Percentiles rank a stretch among this genome's conserved stretches.
These are phyloP conservation scores for Cydia fagiglandana DNA, from an alignment of 1,140 invertebrate species.

Conservation along the genomic window DNA sequence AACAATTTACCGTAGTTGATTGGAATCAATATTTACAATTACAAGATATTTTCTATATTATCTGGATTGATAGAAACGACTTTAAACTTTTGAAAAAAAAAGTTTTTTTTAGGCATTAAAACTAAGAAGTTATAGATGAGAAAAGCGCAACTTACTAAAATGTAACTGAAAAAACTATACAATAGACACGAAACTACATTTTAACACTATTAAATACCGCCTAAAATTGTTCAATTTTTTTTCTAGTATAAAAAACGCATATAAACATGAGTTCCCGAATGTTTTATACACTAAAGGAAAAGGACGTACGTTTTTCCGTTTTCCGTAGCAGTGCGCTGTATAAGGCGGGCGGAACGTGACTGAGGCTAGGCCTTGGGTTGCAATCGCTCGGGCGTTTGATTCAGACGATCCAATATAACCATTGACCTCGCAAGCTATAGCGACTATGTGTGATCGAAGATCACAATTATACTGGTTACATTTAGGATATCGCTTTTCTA, in stretches of 20 bases:
- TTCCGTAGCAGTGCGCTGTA: constrained; percentile 26
- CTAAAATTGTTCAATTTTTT: not conserved
- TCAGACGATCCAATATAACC: not conserved
- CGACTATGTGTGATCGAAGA: not conserved
- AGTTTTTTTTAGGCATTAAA: not conserved
- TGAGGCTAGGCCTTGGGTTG: constrained; percentile 41
- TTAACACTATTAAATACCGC: not conserved
- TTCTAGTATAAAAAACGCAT: constrained; percentile 17
- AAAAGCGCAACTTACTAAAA: not conserved
- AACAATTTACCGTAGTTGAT: not conserved
- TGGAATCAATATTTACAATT: not conserved
- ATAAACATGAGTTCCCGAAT: constrained; percentile 21
- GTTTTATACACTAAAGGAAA: not conserved
- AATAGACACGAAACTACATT: constrained; percentile 2
- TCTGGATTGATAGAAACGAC: not conserved
- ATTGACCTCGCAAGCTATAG: not conserved
- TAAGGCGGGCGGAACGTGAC: constrained; percentile 62
- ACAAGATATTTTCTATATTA: not conserved
- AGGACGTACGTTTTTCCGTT: constrained; percentile 23
- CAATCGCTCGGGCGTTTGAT: not conserved
- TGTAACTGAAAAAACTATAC: not conserved
- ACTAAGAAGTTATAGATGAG: not conserved
- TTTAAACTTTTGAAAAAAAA: not conserved
- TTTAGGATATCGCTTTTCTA: constrained; percentile 11
- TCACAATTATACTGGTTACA: not conserved